phyloP scores from a whole-genome alignment of 2,797 vertebrate genomes.

The Acropternis orthonyx region DNA sequence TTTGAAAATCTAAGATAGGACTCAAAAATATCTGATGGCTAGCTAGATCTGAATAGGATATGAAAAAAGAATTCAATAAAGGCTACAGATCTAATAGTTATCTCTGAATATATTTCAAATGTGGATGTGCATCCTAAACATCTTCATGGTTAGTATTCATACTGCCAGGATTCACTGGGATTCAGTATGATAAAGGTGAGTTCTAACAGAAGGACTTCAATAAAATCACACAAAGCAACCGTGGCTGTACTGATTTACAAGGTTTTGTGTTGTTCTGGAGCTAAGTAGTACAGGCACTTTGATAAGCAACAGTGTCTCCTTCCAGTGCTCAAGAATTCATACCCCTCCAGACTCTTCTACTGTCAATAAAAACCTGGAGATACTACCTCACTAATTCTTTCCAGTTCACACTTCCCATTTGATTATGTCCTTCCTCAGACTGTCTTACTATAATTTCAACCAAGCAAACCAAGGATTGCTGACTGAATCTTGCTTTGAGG shows the following conservation, averaged over 20 bases:
- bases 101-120: background rate
- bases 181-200: background rate
- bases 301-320: background rate
- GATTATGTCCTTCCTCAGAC: background rate
- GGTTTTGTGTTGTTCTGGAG: background rate
- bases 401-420: background rate
- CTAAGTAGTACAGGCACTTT: background rate
- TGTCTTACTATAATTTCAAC: background rate
- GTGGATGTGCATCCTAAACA: background rate
- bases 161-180: background rate
- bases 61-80: background rate
- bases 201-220: background rate
- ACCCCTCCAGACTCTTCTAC: background rate
- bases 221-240: background rate
- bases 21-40: background rate
- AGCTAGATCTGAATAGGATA: background rate
- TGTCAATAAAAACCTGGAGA: background rate
- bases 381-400: background rate
- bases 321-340: background rate
- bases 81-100: background rate
- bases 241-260: background rate
- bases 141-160: background rate
- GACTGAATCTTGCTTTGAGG: background rate
- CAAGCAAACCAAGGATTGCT: background rate
- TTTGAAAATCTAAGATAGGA: background rate